Base-by-base conservation (phyloP, 2,888 invertebrate species). In the Ophioninae sp. region DNA sequence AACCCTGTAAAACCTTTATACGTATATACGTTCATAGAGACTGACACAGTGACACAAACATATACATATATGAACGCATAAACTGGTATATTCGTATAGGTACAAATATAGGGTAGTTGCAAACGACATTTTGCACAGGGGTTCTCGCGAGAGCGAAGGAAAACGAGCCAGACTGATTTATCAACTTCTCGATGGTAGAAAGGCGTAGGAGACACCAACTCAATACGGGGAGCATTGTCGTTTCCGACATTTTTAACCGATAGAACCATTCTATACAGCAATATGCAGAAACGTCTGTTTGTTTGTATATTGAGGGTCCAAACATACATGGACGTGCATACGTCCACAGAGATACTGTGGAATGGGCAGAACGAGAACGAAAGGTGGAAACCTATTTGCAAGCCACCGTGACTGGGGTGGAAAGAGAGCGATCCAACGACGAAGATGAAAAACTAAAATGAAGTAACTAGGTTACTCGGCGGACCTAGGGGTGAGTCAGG, bases 401-500 rank as follows among this genome's bases (percentile, higher is more conserved):
- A 79, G 30, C 64, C 44, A 68, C 76, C 81, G 73, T 79, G 73
- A 20, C 56, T 75, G 56, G 13, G 64, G 17, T 72, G 22, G 71
- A 65, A 58, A 72, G 64, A 75, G 67, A n/a, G 64, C 37, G 22
- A 61, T 56, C 20, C 56, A 56, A 58, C n/a, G 39, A 44, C 30
- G 51, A 68, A 58, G 69, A 51, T 61, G 23, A 37, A 58, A 9
- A 56, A 58, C 17, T 65, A 30, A 61, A 69, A 68, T 8, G 44
- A 84, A 87, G 86, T 87, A 89, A 87, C 87, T 89, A 85, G 89
- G 89, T 89, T 89, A 89, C 81, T 85, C 85, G 79, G 69, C 69
- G 63, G 71, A 77, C 69, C 58, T 44, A 41, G 30, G 30, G 30
- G 30, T 30, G 30, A 30, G 30, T 30, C 30, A 2, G 30, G 30